Evolutionary conservation across 2,113 vertebrate genomes (phyloP).

Genomic region (Paedocypris sp.): DNA sequence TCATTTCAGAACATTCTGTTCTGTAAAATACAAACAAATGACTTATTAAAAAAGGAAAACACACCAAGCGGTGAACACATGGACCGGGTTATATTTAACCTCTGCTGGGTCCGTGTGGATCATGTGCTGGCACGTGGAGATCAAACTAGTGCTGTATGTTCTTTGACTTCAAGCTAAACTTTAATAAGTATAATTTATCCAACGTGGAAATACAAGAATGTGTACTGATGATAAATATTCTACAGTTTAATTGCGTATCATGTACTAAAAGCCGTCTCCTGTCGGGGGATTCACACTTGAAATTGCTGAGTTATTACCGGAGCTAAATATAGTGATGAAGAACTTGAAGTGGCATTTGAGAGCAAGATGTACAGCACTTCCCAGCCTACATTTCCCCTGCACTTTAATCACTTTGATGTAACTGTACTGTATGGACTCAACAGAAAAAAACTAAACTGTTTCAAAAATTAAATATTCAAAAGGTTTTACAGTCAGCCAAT

Average conservation of each 20-base stretch:
- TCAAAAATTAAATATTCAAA: too few relatives aligned
- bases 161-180: too few relatives aligned
- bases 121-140: slow-evolving; percentile 3
- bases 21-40: neutral
- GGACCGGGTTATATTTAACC: slow-evolving; percentile 49
- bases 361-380: neutral
- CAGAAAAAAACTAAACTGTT: too few relatives aligned
- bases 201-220: neutral
- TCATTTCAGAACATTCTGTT: too few relatives aligned
- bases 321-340: slow-evolving; percentile 10
- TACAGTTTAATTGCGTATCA: neutral
- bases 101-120: slow-evolving; percentile 22
- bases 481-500: too few relatives aligned
- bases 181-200: too few relatives aligned
- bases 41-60: too few relatives aligned
- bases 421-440: too few relatives aligned
- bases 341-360: neutral
- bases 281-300: neutral
- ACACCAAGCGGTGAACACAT: slow-evolving; percentile 27
- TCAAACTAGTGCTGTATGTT: slow-evolving; percentile 14
- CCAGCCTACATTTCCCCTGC: neutral
- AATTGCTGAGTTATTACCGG: neutral
- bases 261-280: neutral
- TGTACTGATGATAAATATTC: neutral
- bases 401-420: neutral